Evolutionary conservation across 2,888 invertebrate species (phyloP), one percentile per base, ranked within the genome.

Genomic region (Ptychoptera albimana): DNA sequence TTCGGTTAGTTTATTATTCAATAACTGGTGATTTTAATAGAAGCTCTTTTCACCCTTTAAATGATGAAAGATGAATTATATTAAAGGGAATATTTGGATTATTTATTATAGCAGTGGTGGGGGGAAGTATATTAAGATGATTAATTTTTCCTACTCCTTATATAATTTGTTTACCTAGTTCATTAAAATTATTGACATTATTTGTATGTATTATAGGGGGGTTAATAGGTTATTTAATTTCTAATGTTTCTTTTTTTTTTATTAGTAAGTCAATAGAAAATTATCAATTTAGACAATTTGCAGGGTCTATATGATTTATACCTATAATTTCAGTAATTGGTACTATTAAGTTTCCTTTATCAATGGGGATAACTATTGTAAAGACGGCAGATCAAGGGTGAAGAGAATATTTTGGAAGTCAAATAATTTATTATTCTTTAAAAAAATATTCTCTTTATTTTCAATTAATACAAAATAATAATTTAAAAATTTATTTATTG

Each of bases 1-100:
- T 73, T 58, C 73, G 74, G 6, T 68, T 76, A 61, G 56, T 64
- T 50, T 72, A 68, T 63, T 75, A 72, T 69, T 61, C 67, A 52
- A 66, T 72, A 59, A 53, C 68, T 39, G 67, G 66, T 48, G 59
- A 65, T 59, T 66, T 57, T 60, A 71, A 71, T 68, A 66, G 67
- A 64, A 52, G 61, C 44, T 52, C 54, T 50, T 53, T 69, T 59
- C 69, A 65, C 66, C 64, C 63, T 61, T 61, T 72, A 57, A 67
- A 60, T 61, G 69, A 71, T 60, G 66, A 67, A 46, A 65, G 67
- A 64, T 55, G 49, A 65, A 13, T 41, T 42, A 41, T 45, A 52
- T 50, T 57, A 50, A 53, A 51, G 30, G 45, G 49, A 6, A 54
- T 55, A 47, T 39, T 48, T 37, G 48, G 53, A 39, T 67, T 72